Base-by-base conservation (phyloP, 2,113 vertebrate species). In the Bujurquina vittata region DNA sequence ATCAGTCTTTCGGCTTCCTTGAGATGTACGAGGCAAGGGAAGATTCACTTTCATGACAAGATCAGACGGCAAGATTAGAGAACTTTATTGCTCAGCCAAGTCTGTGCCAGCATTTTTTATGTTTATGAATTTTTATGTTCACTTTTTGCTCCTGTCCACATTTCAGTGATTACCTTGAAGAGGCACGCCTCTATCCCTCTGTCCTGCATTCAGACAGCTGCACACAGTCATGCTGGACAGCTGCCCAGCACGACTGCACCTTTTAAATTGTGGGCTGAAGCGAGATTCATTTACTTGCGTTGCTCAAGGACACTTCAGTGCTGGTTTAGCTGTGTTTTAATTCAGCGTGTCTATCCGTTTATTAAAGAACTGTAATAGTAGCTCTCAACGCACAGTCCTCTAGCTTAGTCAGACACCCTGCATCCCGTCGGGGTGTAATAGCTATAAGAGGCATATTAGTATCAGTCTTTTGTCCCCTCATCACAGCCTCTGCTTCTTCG, bases 381-480 rank as follows among this genome's bases (percentile, higher is more conserved):
- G 43, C 72, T 77, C 26, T 72, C 46, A 0, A 33, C 46, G 54
- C 40, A 3, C 74, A 58, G 20, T 37, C 80, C 58, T 56, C 62
- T 15, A 43, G 74, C 79, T 60, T 49, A 57, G 40, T 29, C 58
- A 77, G 72, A 84, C 62, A 74, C 52, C 72, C 35, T 75, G 14
- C 87, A 83, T 58, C 83, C 77, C 65, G 17, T 78, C 65, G 43
- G 58, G 73, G 65, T 83, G 81, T 61, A 56, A 81, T 61, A 37
- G 29, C 84, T 62, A 46, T 79, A 62, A 83, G 75, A 91, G 56
- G 76, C 76, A 77, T 72, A 88, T 88, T 80, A 91, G 84, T 85
- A 84, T 92, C 77, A 80, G 85, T 87, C 84, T 77, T 81, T 87
- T 84, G 75, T 85, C 88, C 80, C 78, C 78, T 72, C 81, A 75